A percentile compares a stretch with the other conserved stretches of the same genome.
Conservation (phyloP, 2,888 invertebrate genomes). For the Sesamia inferens region DNA sequence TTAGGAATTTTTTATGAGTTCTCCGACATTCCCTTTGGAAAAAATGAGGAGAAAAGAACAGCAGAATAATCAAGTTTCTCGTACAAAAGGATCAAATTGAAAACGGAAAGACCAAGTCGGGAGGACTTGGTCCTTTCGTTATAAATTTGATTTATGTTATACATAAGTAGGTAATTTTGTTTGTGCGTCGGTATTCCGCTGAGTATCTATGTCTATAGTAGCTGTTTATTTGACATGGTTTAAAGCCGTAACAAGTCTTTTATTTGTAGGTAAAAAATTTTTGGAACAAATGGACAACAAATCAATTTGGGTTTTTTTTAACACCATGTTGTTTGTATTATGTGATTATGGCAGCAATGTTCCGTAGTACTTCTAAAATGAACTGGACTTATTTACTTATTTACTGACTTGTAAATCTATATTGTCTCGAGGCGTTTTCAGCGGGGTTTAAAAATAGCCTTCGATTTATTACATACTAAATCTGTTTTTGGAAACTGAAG, state of each 20-base stretch:
- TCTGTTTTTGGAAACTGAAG: conserved; percentile 10
- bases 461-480: background rate
- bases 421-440: background rate
- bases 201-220: conserved; percentile 17
- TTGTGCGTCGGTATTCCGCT: conserved; percentile 41
- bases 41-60: conserved; percentile 24
- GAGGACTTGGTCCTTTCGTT: conserved; percentile 9
- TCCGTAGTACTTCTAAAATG: background rate
- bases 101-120: conserved; percentile 35
- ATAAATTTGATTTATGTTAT: conserved; percentile 24
- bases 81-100: conserved; percentile 55
- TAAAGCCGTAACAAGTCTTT: background rate
- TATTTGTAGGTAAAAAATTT: background rate
- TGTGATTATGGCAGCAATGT: background rate
- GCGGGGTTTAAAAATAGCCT: background rate
- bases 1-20: background rate
- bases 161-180: conserved; percentile 53
- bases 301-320: no score
- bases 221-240: conserved; percentile 22
- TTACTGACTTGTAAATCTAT: background rate
- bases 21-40: background rate
- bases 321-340: background rate
- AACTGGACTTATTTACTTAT: background rate
- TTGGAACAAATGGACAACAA: no score
- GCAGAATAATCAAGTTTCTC: conserved; percentile 28